Base-by-base conservation (phyloP, 2,888 invertebrate genomes). In the Pardosa pseudoannulata region DNA sequence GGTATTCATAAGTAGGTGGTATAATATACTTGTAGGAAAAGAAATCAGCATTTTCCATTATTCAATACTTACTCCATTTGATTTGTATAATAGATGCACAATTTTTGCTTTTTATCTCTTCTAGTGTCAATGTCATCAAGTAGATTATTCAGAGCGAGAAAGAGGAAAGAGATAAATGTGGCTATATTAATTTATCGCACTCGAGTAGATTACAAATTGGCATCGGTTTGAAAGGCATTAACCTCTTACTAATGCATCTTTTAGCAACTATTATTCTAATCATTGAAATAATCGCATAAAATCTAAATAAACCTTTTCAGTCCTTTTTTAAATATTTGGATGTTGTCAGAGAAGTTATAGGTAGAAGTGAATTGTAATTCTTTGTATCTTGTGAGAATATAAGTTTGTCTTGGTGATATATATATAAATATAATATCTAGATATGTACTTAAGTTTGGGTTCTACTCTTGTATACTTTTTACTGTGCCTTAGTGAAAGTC, bases 401-500 rank as follows among this genome's bases (percentile, higher is more conserved):
- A 29, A 65, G 28, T 81, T 31, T 73, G 36, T 71, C 70, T 29
- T 76, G 71, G 71, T 76, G 82, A 64, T 83, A 70, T 62, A 56
- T 56, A 46, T 76, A n/a, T n/a, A n/a, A n/a, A n/a, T n/a, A n/a
- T n/a, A n/a, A n/a, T n/a, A 83, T 76, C 72, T 76, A 83, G 82
- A 83, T 62, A 64, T 74, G 81, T 83, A 83, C 82, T 83, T 83
- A 83, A 76, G 76, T 76, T 83, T 76, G 76, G 76, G 64, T 76
- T 83, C 32, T 76, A 19, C 68, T 71, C 50, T 76, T 76, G 75
- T 83, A 76, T 83, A 83, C 76, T 83, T 83, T 74, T 83, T 76
- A 83, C 76, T 76, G 82, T 83, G 82, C 82, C 82, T 83, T 83
- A 83, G 82, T 83, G 82, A 68, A 76, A 39, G 65, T 83, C 64